phyloP scores from a whole-genome alignment of 2,888 invertebrate genomes.

The Lasiommata megera region DNA sequence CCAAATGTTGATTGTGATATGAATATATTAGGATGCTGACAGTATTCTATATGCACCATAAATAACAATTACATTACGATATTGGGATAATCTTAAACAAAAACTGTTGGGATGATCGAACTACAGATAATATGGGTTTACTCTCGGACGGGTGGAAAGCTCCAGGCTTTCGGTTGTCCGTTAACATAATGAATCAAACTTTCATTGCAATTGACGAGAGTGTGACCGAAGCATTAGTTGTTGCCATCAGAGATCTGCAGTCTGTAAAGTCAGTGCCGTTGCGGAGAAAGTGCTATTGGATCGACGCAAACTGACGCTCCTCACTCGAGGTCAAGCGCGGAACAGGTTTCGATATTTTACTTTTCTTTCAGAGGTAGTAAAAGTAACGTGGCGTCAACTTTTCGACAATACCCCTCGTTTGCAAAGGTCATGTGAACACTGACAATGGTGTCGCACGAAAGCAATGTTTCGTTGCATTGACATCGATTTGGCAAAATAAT shows the following conservation, averaged over 20 bases:
- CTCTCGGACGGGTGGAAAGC: too few relatives aligned
- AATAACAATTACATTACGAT: too few relatives aligned
- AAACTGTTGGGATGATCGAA: too few relatives aligned
- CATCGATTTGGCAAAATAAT: slow-evolving; percentile 5
- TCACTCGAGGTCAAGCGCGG: slow-evolving; percentile 60
- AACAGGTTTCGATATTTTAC: slow-evolving; percentile 64
- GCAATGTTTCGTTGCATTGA: slow-evolving; percentile 9
- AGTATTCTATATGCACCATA: too few relatives aligned
- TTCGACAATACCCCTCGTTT: slow-evolving; percentile 11
- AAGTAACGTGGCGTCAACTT: slow-evolving; percentile 42
- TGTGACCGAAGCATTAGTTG: slow-evolving; percentile 3
- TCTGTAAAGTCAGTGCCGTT: slow-evolving; percentile 35
- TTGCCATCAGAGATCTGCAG: slow-evolving; percentile 3
- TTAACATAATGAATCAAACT: not conserved
- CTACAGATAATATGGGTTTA: too few relatives aligned
- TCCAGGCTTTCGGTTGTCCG: too few relatives aligned
- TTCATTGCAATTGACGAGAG: not conserved
- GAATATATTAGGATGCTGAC: too few relatives aligned
- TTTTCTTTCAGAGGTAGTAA: slow-evolving; percentile 64
- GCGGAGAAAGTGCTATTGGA: slow-evolving; percentile 62
- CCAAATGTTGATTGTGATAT: too few relatives aligned
- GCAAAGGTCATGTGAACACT: slow-evolving; percentile 25
- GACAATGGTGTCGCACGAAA: slow-evolving; percentile 8
- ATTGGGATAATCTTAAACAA: too few relatives aligned
- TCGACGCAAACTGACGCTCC: slow-evolving; percentile 51